Base-by-base conservation (phyloP, 2,797 vertebrate species). In the Callimico goeldii region DNA sequence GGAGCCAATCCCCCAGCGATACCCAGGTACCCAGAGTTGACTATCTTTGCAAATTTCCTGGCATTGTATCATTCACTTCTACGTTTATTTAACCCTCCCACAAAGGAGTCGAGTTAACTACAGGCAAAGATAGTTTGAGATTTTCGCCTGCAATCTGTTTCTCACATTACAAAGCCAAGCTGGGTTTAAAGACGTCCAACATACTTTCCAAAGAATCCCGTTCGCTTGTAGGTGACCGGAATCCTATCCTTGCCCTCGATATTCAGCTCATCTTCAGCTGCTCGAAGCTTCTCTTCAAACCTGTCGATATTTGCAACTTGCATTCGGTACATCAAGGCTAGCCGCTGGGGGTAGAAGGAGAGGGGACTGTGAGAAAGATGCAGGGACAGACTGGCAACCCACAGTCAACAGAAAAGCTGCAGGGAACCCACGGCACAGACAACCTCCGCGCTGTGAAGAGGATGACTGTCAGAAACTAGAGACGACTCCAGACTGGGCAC, bases 281-380 rank as follows among this genome's bases (percentile, higher is more conserved):
- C 99, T 96, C 99, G 99, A 81, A 99, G 99, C 98, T 99, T 99
- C 98, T 99, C 99, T 94, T 99, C 99, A 97, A 99, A 99, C 97
- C 99, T 99, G 98, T 99, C 99, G 2, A 99, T 99, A 97, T 99
- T 99, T 94, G 99, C 99, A 75, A 99, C 99, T 95, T 99, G 99
- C 99, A 99, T 99, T 48, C 99, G 99, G 98, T 99, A 99, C 98
- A 99, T 98, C 97, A 99, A 98, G 2, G 99, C 98, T 96, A 99
- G 98, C 43, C 99, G 99, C 99, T 99, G 98, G 70, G 88, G 96
- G 95, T 5, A 93, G 4, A 94, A 92, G 95, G 10, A 86, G 88
- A 96, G 64, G 57, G 57, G 52, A 57, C 50, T 0, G n/a, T 55
- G 46, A 70, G 41, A 55, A 14, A 13, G 46, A 3, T 3, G 1